These are phyloP conservation scores for Neoarius graeffei DNA, from an alignment of 2,113 vertebrate genomes.

Conservation along the genomic window DNA sequence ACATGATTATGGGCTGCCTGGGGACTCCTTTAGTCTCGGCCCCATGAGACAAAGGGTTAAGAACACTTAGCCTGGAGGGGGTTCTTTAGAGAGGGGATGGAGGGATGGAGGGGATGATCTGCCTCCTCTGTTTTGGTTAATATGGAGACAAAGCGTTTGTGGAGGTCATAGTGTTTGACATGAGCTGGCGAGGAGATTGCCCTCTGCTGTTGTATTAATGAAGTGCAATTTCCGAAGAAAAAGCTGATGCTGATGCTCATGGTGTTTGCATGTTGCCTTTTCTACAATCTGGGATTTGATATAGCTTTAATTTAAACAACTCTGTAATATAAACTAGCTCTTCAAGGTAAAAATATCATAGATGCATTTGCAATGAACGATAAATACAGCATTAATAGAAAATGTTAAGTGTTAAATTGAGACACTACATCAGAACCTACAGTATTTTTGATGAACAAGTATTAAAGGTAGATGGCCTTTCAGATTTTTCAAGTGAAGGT, in stretches of 20 bases:
- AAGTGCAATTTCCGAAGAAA: slow-evolving; percentile 19
- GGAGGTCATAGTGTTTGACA: slow-evolving; percentile 47
- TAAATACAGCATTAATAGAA: neutral
- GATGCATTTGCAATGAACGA: neutral
- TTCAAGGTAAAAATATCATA: neutral
- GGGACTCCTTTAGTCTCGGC: slow-evolving; percentile 71
- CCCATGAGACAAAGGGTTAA: slow-evolving; percentile 75
- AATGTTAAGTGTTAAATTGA: neutral
- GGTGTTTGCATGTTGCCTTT: slow-evolving; percentile 25
- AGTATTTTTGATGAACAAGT: neutral
- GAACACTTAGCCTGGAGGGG: slow-evolving; percentile 71
- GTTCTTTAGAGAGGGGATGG: slow-evolving; percentile 1
- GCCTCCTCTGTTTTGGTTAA: slow-evolving; percentile 27
- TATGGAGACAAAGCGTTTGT: slow-evolving; percentile 33
- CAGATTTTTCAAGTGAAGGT: no score
- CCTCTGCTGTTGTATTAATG: slow-evolving; percentile 16
- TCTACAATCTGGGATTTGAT: neutral
- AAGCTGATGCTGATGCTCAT: slow-evolving; percentile 3
- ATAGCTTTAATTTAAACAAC: neutral
- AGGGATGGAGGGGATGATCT: neutral
- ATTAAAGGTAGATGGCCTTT: no score
- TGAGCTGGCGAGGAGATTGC: slow-evolving; percentile 29
- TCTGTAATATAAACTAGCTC: neutral
- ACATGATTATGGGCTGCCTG: slow-evolving; percentile 73
- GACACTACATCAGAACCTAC: neutral